Evolutionary conservation across 2,113 vertebrate species (phyloP), one percentile per base, ranked within the genome.

Genomic region (Zootoca vivipara): DNA sequence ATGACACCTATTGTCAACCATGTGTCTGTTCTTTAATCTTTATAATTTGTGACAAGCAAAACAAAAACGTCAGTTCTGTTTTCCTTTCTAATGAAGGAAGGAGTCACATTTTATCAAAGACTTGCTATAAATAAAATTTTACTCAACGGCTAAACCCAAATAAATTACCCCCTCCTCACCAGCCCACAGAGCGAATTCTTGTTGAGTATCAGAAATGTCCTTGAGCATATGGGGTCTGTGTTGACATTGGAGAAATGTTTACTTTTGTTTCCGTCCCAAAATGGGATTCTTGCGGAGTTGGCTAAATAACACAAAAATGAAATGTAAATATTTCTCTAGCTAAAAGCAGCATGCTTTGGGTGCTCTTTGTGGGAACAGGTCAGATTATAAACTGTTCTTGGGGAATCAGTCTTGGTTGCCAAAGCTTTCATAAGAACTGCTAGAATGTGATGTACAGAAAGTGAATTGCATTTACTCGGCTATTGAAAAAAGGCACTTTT

Each of bases 251-350:
- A 87, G n/a, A 35, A 69, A 77, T 15, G 3, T 87, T 92, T 93
- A 91, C 58, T 91, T 82, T 83, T 89, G 65, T 16, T 72, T 89
- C 26, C 88, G 81, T 67, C 81, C 83, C 93, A 90, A 91, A 82
- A 2, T 15, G 0, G 85, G 10, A 73, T 69, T 91, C 93, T 95
- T 77, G 33, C 38, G 16, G 85, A 80, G 42, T 28, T 80, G 42
- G 42, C 65, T 88, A 78, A 84, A 89, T 78, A 83, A 78, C 26
- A 30, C 81, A 70, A 84, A 84, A 89, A 78, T 84, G 42, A 79
- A 90, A 90, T 78, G 88, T 30, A 40, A 70, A 30, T 84, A 81
- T 89, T 94, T 91, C 83, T 74, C 52, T 65, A 91, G 75, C n/a
- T 26, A 6, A 87, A 70, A 72, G n/a, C 74, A 89, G 74, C 62